Evolutionary conservation across 2,888 invertebrate genomes (phyloP).

Genomic region (Marasmarcha lunaedactyla): DNA sequence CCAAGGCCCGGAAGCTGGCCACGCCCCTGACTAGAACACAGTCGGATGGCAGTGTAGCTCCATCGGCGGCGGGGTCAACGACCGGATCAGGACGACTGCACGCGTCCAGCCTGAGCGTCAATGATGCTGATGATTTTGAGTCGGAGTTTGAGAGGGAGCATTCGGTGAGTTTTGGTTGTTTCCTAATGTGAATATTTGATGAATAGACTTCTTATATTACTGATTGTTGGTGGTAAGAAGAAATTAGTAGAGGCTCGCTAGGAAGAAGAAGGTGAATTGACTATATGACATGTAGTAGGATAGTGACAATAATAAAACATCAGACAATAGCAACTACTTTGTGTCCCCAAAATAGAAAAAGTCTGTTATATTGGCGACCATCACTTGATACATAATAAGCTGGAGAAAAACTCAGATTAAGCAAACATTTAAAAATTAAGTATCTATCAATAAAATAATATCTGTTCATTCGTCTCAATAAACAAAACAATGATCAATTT

Average conservation of each 20-base stretch:
- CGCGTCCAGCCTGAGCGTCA: conserved; percentile 78
- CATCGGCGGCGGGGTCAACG: conserved; percentile 62
- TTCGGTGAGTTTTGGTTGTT: conserved; percentile 28
- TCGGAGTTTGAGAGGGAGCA: conserved; percentile 66
- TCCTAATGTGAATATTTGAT: not conserved
- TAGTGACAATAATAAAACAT: too few relatives aligned
- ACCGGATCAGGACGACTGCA: conserved; percentile 73
- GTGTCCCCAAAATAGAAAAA: too few relatives aligned
- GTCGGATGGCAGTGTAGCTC: conserved; percentile 81
- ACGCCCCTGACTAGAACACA: conserved; percentile 76
- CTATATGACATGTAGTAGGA: too few relatives aligned
- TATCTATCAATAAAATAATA: too few relatives aligned
- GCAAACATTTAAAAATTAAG: too few relatives aligned
- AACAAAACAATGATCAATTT: too few relatives aligned
- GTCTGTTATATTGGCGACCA: too few relatives aligned
- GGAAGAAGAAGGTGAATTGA: too few relatives aligned
- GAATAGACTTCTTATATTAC: not conserved
- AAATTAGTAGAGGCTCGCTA: not conserved
- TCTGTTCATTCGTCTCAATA: too few relatives aligned
- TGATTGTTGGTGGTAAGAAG: not conserved
- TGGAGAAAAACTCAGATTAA: too few relatives aligned
- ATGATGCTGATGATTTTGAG: conserved; percentile 76
- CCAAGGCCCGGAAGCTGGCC: conserved; percentile 35
- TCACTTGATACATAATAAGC: too few relatives aligned
- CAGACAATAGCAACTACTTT: too few relatives aligned